A percentile compares a stretch with the other conserved stretches of the same genome.
These are phyloP conservation scores for Pentalonia nigronervosa DNA, from an alignment of 1,140 invertebrate genomes.

Conservation along the genomic window DNA sequence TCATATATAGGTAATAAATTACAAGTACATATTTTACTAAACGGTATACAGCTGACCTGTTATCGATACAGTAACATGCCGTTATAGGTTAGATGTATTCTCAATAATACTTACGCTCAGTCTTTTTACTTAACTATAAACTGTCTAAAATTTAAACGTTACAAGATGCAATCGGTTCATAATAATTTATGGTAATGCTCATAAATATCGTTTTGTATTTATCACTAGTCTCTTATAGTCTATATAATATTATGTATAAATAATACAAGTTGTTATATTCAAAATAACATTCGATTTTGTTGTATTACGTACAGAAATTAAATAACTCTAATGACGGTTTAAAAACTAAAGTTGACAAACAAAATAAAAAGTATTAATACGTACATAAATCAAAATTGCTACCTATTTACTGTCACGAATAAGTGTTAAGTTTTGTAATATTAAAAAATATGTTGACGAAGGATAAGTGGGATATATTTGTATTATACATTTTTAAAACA, in stretches of 20 bases:
- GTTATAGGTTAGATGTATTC: neutral
- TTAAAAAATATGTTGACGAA: neutral
- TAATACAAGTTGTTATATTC: neutral
- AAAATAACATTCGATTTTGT: neutral
- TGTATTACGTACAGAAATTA: neutral
- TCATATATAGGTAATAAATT: neutral
- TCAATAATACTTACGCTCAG: neutral
- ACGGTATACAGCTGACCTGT: neutral
- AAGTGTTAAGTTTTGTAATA: neutral
- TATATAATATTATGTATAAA: neutral
- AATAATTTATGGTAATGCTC: neutral
- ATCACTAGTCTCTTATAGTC: neutral
- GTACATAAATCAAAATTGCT: neutral
- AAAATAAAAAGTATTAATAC: neutral
- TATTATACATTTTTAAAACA: constrained; percentile 11
- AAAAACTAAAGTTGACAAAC: neutral
- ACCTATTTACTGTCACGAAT: neutral
- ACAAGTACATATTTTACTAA: neutral
- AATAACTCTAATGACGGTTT: neutral
- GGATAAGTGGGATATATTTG: neutral
- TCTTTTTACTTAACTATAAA: neutral
- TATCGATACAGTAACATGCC: neutral
- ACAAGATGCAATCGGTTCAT: neutral
- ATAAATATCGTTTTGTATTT: neutral
- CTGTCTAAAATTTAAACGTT: neutral